Conservation (phyloP, 35 echinoderm and acorn worm genomes). For the Lytechinus pictus region DNA sequence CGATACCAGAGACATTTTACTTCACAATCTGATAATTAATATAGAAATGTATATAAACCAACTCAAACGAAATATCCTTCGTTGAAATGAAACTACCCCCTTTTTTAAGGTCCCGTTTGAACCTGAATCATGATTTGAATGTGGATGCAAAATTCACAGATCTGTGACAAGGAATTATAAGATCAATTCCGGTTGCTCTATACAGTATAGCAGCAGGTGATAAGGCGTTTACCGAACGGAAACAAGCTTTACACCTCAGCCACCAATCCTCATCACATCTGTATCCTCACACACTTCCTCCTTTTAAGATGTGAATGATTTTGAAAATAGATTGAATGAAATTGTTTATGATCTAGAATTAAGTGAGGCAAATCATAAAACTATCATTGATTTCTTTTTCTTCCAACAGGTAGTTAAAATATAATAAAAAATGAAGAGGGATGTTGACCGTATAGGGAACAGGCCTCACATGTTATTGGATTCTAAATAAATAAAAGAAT, state of each 20-base stretch:
- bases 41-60: no score
- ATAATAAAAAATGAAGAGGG: no score
- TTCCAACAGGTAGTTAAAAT: no score
- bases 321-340: neutral
- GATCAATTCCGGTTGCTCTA: neutral
- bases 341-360: neutral
- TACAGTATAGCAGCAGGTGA: neutral
- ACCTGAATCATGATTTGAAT: no score
- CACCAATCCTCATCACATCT: neutral
- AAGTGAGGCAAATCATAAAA: neutral
- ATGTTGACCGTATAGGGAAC: no score
- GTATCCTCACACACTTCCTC: neutral
- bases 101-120: no score
- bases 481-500: no score
- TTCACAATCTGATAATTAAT: no score
- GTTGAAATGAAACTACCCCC: no score
- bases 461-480: no score
- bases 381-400: neutral
- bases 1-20: no score
- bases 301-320: neutral
- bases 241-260: neutral
- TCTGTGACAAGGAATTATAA: neutral
- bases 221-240: neutral
- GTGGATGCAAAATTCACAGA: neutral
- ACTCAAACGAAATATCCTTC: no score